Conservation (phyloP, 2,888 invertebrate species). For the Magallana nippona region DNA sequence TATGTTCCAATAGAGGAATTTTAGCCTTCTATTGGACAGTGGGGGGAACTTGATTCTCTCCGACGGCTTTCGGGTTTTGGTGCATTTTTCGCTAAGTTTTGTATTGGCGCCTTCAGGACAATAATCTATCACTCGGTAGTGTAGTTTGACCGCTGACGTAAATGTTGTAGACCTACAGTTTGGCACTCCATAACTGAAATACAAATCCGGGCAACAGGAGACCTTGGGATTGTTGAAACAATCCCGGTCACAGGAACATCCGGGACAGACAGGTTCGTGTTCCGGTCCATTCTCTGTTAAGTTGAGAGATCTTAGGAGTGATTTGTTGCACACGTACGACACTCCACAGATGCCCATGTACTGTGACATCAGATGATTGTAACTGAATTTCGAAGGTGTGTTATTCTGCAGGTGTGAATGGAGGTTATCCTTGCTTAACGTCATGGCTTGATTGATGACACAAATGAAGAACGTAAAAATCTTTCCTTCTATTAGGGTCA, state of each 20-base stretch:
- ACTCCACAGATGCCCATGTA: background rate
- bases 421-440: background rate
- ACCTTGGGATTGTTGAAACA: background rate
- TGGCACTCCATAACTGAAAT: slow-evolving; percentile 1
- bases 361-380: background rate
- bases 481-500: background rate
- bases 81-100: slow-evolving; percentile 1
- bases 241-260: background rate
- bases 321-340: background rate
- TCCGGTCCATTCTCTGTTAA: background rate
- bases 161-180: background rate
- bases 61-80: background rate
- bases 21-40: background rate
- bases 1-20: background rate
- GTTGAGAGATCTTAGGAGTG: background rate
- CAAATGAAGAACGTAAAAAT: background rate
- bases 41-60: background rate
- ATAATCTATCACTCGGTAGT: background rate
- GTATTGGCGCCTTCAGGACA: background rate
- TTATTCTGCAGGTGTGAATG: background rate
- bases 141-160: too few relatives aligned
- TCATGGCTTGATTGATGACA: background rate
- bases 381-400: background rate
- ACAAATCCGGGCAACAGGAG: background rate
- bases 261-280: background rate